Percentiles rank a stretch among this genome's conserved stretches.
Conservation (phyloP, 2,888 invertebrate genomes). For the Trachelus troglodyta region DNA sequence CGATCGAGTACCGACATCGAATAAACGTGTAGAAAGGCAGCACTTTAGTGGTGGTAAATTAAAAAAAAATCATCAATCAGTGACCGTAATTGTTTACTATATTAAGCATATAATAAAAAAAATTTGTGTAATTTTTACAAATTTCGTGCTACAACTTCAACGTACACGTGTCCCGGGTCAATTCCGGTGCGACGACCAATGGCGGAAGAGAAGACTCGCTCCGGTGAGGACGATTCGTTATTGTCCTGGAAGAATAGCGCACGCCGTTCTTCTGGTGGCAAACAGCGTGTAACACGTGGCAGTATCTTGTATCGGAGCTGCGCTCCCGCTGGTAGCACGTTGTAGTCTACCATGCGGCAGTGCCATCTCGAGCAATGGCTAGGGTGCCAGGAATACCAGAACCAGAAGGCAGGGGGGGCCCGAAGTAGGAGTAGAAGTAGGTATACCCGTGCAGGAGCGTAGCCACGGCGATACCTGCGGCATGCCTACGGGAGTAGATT, state of each 20-base stretch:
- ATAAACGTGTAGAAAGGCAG: slow-evolving; percentile 19
- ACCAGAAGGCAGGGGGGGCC: slow-evolving; percentile 31
- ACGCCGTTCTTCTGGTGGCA: slow-evolving; percentile 62
- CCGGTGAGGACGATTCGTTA: slow-evolving; percentile 27
- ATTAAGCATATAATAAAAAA: not conserved
- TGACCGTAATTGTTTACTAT: not conserved
- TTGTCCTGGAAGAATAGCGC: slow-evolving; percentile 47
- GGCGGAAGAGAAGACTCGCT: not conserved
- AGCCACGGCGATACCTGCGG: slow-evolving; percentile 31
- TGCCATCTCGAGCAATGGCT: slow-evolving; percentile 36
- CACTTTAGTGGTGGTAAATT: slow-evolving; percentile 20
- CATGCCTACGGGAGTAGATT: slow-evolving; percentile 63
- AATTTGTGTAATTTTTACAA: not conserved
- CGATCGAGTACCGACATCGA: not conserved
- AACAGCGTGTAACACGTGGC: slow-evolving; percentile 66
- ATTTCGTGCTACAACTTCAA: not conserved
- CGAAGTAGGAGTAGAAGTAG: slow-evolving; percentile 17
- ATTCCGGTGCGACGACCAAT: not conserved
- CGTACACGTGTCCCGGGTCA: not conserved
- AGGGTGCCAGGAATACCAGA: slow-evolving; percentile 17
- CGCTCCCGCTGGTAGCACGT: slow-evolving; percentile 57
- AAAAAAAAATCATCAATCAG: slow-evolving; percentile 24
- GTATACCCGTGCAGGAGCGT: slow-evolving; percentile 21
- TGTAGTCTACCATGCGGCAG: slow-evolving; percentile 49
- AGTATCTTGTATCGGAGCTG: slow-evolving; percentile 64